Base-by-base conservation (phyloP, 2,888 invertebrate species). In the Cryptosula pallasiana region DNA sequence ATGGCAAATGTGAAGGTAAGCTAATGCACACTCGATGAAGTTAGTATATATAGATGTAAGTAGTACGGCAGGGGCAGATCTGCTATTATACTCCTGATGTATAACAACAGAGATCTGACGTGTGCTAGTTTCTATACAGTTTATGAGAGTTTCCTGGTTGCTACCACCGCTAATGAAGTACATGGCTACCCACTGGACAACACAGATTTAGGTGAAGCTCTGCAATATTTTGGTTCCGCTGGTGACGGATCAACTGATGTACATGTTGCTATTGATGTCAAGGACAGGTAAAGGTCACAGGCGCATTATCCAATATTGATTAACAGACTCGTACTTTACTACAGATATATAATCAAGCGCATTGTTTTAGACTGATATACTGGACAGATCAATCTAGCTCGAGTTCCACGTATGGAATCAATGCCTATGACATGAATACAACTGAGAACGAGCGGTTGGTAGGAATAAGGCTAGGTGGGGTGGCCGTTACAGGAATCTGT, bases 1-100 rank as follows among this genome's bases (percentile, higher is more conserved):
- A 90, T 71, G 71, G 93, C 92, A 90, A 23, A 88, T 93, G 0
- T 93, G 91, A 85, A 92, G 74, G 79, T 78, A 71, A 73, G 76
- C 73, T 16, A 69, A n/a, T n/a, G n/a, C n/a, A n/a, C n/a, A n/a
- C n/a, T n/a, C n/a, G n/a, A n/a, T n/a, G n/a, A n/a, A n/a, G n/a
- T n/a, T n/a, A n/a, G n/a, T n/a, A n/a, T n/a, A n/a, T n/a, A n/a
- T n/a, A n/a, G n/a, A n/a, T n/a, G n/a, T n/a, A n/a, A n/a, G n/a
- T n/a, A n/a, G n/a, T n/a, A n/a, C n/a, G n/a, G n/a, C n/a, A n/a
- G n/a, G n/a, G n/a, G n/a, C n/a, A n/a, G n/a, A n/a, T n/a, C n/a
- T n/a, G n/a, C n/a, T n/a, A n/a, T n/a, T n/a, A n/a, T n/a, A n/a
- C n/a, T n/a, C n/a, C n/a, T n/a, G n/a, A n/a, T n/a, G n/a, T n/a